phyloP scores from a whole-genome alignment of 2,888 invertebrate species.

The Chesias legatella region DNA sequence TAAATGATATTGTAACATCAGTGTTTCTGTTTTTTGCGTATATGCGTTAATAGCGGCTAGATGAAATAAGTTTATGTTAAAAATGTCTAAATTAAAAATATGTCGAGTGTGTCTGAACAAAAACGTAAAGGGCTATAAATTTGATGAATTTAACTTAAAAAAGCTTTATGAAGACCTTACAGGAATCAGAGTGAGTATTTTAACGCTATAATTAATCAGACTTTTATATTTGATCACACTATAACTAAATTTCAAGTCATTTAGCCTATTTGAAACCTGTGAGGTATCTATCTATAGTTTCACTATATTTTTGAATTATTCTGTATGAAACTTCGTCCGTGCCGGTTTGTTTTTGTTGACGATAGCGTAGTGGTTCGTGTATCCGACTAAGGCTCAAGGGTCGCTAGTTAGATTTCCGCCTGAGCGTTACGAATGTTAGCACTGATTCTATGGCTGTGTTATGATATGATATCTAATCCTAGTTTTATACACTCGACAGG shows the following conservation, averaged over 20 bases:
- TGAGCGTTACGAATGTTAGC: too few relatives aligned
- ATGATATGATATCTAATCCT: too few relatives aligned
- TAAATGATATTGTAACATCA: neutral
- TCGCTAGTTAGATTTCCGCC: too few relatives aligned
- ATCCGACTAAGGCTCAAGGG: too few relatives aligned
- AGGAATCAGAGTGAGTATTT: conserved; percentile 45
- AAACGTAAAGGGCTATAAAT: conserved; percentile 45
- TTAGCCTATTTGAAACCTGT: conserved; percentile 3
- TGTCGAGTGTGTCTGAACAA: conserved; percentile 51
- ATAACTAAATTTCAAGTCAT: too few relatives aligned
- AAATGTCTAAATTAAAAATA: conserved; percentile 44
- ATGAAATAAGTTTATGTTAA: neutral
- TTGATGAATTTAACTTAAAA: conserved; percentile 43
- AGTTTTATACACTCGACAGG: too few relatives aligned
- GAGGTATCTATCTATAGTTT: neutral
- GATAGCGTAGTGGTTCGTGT: too few relatives aligned
- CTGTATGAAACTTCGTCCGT: too few relatives aligned
- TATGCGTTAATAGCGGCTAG: conserved; percentile 4
- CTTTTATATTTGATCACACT: too few relatives aligned
- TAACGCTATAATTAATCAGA: too few relatives aligned
- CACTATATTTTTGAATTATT: neutral
- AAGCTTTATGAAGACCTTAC: conserved; percentile 50
- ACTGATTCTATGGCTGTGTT: too few relatives aligned
- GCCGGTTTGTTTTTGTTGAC: too few relatives aligned
- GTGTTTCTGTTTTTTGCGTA: neutral